A percentile compares a stretch with the other conserved stretches of the same genome.
Conservation (phyloP, 2,888 invertebrate species). For the Drosophila affinis region DNA sequence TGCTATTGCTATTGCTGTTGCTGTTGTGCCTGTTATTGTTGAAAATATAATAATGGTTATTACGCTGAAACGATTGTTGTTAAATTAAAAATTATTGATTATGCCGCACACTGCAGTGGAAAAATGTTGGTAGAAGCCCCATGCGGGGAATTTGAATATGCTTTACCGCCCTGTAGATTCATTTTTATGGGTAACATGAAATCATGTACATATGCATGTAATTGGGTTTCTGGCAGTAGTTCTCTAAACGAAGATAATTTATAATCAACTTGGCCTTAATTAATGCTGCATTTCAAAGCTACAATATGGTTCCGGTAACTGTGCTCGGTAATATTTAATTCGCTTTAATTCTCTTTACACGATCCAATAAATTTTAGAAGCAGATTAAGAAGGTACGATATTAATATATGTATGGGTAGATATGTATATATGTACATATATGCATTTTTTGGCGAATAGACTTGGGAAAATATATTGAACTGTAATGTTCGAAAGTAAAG, state of each 20-base stretch:
- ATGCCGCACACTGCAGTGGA: constrained; percentile 47
- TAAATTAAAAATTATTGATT: constrained; percentile 78
- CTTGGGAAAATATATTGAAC: too few species aligned
- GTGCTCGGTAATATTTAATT: neutral
- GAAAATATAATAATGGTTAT: constrained; percentile 75
- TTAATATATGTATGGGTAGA: too few species aligned
- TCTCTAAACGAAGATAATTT: neutral
- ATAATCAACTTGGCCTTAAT: neutral
- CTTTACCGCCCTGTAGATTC: neutral
- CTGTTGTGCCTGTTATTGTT: constrained; percentile 60
- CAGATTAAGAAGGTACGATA: too few species aligned
- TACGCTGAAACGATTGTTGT: constrained; percentile 75
- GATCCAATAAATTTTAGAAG: too few species aligned
- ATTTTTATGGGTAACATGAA: neutral
- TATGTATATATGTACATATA: too few species aligned
- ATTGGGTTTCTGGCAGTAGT: neutral
- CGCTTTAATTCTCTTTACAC: too few species aligned
- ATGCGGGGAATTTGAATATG: neutral
- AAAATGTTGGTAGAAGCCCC: constrained; percentile 52
- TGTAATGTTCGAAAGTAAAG: too few species aligned
- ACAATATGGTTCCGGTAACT: neutral
- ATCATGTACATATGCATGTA: neutral
- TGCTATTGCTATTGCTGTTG: constrained; percentile 25
- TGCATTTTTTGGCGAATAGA: too few species aligned
- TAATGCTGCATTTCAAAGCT: neutral